A percentile compares a stretch with the other conserved stretches of the same genome.
phyloP scores from a whole-genome alignment of 2,888 invertebrate species.

The Cantharis rustica region DNA sequence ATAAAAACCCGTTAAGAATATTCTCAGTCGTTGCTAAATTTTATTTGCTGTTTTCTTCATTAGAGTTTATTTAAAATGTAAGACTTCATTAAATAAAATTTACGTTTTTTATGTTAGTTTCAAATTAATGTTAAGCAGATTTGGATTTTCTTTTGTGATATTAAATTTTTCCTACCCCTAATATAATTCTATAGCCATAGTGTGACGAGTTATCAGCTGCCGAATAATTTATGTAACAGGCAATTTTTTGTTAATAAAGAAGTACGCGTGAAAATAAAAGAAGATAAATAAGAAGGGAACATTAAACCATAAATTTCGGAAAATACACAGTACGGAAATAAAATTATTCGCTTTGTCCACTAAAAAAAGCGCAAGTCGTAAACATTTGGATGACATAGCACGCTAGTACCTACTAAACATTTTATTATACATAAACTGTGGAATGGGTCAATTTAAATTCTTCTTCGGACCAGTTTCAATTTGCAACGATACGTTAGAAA shows the following conservation, averaged over 20 bases:
- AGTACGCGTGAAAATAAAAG: not conserved
- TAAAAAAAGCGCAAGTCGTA: slow-evolving; percentile 33
- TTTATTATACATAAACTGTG: slow-evolving; percentile 48
- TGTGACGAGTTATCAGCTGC: not conserved
- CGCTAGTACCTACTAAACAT: slow-evolving; percentile 44
- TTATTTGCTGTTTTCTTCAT: slow-evolving; percentile 35
- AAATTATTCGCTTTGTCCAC: slow-evolving; percentile 30
- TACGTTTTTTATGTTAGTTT: slow-evolving; percentile 6
- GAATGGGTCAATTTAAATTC: slow-evolving; percentile 46
- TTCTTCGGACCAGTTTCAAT: slow-evolving; percentile 32
- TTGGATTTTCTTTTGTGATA: not conserved
- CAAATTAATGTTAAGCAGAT: not conserved
- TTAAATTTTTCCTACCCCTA: not conserved
- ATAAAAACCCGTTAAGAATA: slow-evolving; percentile 35
- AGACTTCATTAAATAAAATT: slow-evolving; percentile 32
- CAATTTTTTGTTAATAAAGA: not conserved
- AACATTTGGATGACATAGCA: slow-evolving; percentile 40
- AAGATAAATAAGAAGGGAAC: slow-evolving; percentile 3
- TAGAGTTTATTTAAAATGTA: slow-evolving; percentile 34
- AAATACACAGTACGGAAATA: slow-evolving; percentile 20
- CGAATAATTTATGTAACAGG: not conserved
- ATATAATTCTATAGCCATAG: not conserved
- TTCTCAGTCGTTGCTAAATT: slow-evolving; percentile 27
- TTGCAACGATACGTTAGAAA: slow-evolving; percentile 13
- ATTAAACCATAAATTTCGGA: slow-evolving; percentile 22